Base-by-base conservation (phyloP, 2,797 vertebrate genomes). In the Bovichtus variegatus region DNA sequence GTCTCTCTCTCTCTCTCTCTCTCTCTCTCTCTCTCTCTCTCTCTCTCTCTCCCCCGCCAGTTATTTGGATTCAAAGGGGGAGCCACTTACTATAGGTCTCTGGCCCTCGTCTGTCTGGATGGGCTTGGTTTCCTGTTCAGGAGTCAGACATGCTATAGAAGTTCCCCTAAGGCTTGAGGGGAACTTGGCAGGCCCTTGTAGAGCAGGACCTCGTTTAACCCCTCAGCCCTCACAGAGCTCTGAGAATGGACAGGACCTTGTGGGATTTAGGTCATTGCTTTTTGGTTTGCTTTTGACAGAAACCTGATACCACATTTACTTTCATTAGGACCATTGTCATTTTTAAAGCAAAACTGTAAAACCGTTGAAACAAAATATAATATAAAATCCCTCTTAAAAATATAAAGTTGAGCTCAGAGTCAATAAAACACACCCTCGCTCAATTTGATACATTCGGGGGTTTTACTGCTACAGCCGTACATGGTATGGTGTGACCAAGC, bases 51-150 rank as follows among this genome's bases (percentile, higher is more conserved):
- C 21, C 29, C 51, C 43, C 23, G 11, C 29, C 58, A 70, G 13
- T 40, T 43, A 34, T 74, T 74, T 62, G 8, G 59, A 76, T 63
- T 71, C 46, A 65, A 65, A 77, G 27, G 11, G 49, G 61, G 27
- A 77, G 58, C 36, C 63, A 38, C 71, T 68, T 73, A 71, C 79
- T 81, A 69, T 72, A 69, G 51, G 60, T 76, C 80, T 83, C 60
- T 74, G 59, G 18, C 65, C 70, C 46, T 74, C 16, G 54, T 83
- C 80, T 87, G 74, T 81, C 58, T 78, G 63, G n/a, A 77, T 65
- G 79, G 89, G 84, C 9, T 90, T 74, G 87, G 89, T 79, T 92
- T 93, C 88, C 91, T 88, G 85, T 86, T 76, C 67, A 60, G 83
- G 67, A 86, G 76, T 84, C 87, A 86, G 85, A 78, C 87, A 58